These are phyloP conservation scores for Caenorhabditis remanei DNA, from an alignment of 1,140 invertebrate genomes.

Conservation along the genomic window DNA sequence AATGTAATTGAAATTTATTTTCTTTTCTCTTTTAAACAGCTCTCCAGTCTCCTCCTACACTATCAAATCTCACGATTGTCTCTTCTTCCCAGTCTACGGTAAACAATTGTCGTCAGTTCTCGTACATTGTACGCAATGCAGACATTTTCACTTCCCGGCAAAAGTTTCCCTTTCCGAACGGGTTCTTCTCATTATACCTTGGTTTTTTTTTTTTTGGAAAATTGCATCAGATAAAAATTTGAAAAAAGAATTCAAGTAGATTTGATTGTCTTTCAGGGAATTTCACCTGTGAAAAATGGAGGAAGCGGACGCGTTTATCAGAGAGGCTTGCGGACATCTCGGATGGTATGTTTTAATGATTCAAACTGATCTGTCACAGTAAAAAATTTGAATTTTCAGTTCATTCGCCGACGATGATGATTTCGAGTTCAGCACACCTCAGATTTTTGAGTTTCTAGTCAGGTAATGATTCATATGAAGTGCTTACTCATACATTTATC, in stretches of 20 bases:
- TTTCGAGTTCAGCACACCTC: constrained; percentile 43
- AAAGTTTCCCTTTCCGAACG: not conserved
- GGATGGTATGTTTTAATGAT: not conserved
- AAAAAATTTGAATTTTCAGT: constrained; percentile 19
- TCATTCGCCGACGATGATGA: constrained; percentile 39
- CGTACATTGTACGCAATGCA: constrained; percentile 24
- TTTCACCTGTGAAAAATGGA: constrained; percentile 51
- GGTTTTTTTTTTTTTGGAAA: no score
- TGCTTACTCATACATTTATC: not conserved
- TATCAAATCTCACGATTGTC: not conserved
- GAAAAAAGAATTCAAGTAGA: no score
- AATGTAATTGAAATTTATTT: no score
- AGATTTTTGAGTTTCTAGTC: constrained; percentile 50
- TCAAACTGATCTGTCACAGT: not conserved
- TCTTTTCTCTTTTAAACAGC: no score
- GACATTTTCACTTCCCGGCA: constrained; percentile 5
- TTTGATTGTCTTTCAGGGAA: not conserved
- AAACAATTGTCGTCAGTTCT: not conserved
- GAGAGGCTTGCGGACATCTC: constrained; percentile 24
- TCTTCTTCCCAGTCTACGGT: not conserved
- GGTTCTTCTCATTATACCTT: not conserved
- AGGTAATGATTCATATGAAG: not conserved
- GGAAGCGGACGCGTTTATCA: constrained; percentile 36
- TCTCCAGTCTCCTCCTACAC: not conserved
- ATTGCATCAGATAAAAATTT: no score